Percentiles rank a stretch among this genome's conserved stretches.
Evolutionary conservation across 2,113 vertebrate genomes (phyloP).

Genomic region (Apus apus): DNA sequence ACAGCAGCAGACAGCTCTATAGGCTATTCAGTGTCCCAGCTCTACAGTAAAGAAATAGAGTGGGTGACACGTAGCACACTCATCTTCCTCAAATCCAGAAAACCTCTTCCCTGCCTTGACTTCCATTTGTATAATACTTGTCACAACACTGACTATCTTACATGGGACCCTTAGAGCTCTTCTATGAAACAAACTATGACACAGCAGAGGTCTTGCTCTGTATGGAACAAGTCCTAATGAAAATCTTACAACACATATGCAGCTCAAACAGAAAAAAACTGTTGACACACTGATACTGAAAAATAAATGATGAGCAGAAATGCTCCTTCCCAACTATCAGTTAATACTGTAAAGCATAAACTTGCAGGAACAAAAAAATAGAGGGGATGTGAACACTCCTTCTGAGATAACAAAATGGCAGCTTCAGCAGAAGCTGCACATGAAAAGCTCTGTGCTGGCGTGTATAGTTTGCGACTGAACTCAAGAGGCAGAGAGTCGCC

Average conservation of each 20-base stretch:
- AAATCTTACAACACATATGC: not conserved
- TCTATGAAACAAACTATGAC: not conserved
- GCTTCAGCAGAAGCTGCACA: not conserved
- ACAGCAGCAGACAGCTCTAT: rapidly evolving
- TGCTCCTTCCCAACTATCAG: not conserved
- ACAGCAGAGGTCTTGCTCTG: not conserved
- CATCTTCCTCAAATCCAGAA: not conserved
- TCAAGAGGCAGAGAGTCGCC: not conserved
- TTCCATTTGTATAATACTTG: not conserved
- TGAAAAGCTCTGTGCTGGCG: not conserved
- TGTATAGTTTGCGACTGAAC: not conserved
- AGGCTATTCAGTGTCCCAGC: not conserved
- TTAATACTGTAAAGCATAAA: not conserved
- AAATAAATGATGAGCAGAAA: not conserved
- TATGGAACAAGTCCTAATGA: not conserved
- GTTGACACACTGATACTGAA: not conserved
- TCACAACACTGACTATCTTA: not conserved
- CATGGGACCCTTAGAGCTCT: not conserved
- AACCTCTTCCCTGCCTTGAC: not conserved
- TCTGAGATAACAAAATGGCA: not conserved
- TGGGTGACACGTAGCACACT: not conserved
- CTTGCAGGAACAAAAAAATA: not conserved
- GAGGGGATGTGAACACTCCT: not conserved
- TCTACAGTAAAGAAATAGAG: not conserved
- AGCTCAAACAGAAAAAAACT: not conserved